Conservation (phyloP, 2,888 invertebrate species). For the Thymelicus sylvestris region DNA sequence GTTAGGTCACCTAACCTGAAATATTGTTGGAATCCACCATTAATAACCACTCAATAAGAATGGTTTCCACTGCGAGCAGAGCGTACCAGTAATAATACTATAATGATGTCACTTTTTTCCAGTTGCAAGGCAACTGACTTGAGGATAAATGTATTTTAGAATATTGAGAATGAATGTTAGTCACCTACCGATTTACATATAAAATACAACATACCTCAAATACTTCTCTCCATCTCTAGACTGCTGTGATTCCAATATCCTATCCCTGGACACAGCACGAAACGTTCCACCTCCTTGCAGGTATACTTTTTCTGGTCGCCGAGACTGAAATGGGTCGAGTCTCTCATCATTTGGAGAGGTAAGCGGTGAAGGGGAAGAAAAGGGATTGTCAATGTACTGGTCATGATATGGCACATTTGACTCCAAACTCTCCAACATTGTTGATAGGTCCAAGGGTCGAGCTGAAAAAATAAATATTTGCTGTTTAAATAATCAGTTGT, state of each 20-base stretch:
- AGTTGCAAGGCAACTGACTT: too few relatives aligned
- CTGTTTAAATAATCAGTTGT: neutral
- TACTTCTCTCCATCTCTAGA: constrained; percentile 76
- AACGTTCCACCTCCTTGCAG: constrained; percentile 80
- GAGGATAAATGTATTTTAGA: too few relatives aligned
- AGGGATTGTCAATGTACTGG: constrained; percentile 80
- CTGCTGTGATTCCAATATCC: constrained; percentile 74
- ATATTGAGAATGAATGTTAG: too few relatives aligned
- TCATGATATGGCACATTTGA: constrained; percentile 72
- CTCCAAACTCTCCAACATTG: constrained; percentile 76
- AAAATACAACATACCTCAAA: constrained; percentile 61
- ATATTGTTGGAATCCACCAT: neutral
- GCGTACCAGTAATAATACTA: too few relatives aligned
- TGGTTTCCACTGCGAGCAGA: too few relatives aligned
- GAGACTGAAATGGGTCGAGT: constrained; percentile 64
- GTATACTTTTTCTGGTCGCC: constrained; percentile 77
- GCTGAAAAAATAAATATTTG: constrained; percentile 63
- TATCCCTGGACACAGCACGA: constrained; percentile 74
- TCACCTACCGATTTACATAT: neutral
- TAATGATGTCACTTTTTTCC: too few relatives aligned
- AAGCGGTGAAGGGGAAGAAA: constrained; percentile 79
- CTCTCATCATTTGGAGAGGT: constrained; percentile 80
- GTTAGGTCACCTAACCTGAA: constrained; percentile 73
- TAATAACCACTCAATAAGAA: too few relatives aligned
- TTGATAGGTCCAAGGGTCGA: constrained; percentile 73